phyloP scores from a whole-genome alignment of 2,113 vertebrate genomes.

The Opisthocomus hoazin region DNA sequence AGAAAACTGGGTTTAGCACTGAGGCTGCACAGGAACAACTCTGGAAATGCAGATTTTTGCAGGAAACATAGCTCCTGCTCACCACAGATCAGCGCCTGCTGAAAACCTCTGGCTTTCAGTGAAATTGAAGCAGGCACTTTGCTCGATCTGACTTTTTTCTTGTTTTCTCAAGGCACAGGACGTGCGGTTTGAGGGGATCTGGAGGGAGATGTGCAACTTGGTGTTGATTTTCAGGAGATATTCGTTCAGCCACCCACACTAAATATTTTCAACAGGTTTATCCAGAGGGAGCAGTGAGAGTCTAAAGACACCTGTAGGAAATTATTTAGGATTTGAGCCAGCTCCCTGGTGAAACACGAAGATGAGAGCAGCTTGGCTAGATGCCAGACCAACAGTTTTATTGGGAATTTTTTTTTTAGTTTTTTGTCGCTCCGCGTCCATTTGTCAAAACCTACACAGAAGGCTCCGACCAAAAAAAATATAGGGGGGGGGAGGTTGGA shows the following conservation, averaged over 20 bases:
- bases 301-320: neutral
- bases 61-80: neutral
- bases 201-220: neutral
- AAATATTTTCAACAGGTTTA: neutral
- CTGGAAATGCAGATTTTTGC: neutral
- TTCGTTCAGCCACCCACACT: neutral
- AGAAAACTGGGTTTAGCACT: neutral
- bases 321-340: neutral
- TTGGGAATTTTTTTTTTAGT: too few relatives aligned
- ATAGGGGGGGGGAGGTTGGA: neutral
- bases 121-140: neutral
- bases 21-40: neutral
- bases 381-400: neutral
- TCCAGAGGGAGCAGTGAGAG: neutral
- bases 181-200: rapidly evolving
- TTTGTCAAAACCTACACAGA: neutral
- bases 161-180: neutral
- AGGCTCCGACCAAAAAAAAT: neutral
- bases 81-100: neutral
- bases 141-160: neutral
- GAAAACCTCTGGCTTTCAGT: neutral
- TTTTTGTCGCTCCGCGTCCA: neutral
- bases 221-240: neutral
- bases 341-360: neutral
- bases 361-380: neutral